Evolutionary conservation across 2,888 invertebrate species (phyloP).

Genomic region (Cryptus armator): DNA sequence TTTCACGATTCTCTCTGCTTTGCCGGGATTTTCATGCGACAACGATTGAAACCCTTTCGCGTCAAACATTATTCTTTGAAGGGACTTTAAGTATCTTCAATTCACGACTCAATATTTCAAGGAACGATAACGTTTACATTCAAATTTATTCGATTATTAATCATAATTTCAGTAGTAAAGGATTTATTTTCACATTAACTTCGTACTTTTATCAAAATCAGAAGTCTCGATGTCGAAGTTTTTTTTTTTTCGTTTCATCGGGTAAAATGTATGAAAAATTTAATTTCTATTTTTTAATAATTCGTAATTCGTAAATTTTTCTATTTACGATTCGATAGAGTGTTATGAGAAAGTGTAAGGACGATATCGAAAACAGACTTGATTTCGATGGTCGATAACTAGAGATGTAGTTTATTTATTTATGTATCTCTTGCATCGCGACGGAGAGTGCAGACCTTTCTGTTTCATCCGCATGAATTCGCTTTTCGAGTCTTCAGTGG

Average conservation of each 20-base stretch:
- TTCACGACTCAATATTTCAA: not conserved
- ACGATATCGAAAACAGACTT: no score
- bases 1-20: not conserved
- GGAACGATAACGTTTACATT: not conserved
- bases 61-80: not conserved
- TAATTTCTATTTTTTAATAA: not conserved
- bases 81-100: not conserved
- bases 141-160: not conserved
- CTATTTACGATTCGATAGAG: no score
- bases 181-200: no score
- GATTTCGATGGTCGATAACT: not conserved
- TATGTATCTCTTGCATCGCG: not conserved
- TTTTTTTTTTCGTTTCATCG: no score
- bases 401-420: not conserved
- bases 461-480: not conserved
- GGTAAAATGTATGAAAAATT: not conserved
- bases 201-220: no score
- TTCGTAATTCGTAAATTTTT: no score
- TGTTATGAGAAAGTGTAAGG: no score
- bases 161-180: no score
- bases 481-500: constrained; percentile 12
- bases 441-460: not conserved
- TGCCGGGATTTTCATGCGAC: not conserved
- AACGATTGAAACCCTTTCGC: not conserved
- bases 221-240: no score